These are phyloP conservation scores for Odocoileus virginianus DNA, from an alignment of 2,113 vertebrate species.

Conservation along the genomic window DNA sequence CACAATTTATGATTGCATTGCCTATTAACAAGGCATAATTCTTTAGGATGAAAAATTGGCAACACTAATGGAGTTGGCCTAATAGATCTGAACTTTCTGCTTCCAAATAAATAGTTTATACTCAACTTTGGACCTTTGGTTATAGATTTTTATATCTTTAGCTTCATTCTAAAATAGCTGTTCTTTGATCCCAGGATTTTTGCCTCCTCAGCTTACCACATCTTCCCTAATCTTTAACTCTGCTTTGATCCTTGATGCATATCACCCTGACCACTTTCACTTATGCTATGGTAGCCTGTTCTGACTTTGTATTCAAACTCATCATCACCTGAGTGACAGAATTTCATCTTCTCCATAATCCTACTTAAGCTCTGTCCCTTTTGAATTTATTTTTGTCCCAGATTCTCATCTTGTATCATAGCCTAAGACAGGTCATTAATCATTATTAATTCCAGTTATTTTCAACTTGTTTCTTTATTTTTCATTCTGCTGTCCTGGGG, in stretches of 20 bases:
- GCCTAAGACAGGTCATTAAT: neutral
- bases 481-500: neutral
- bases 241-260: neutral
- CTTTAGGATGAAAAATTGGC: neutral
- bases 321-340: neutral
- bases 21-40: neutral
- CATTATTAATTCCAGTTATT: neutral
- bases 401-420: neutral
- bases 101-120: neutral
- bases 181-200: neutral
- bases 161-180: neutral
- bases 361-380: neutral
- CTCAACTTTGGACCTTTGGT: neutral
- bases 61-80: neutral
- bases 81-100: neutral
- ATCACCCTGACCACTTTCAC: neutral
- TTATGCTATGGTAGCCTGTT: neutral
- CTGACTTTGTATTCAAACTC: neutral
- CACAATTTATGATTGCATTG: neutral
- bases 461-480: neutral
- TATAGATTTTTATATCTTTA: neutral
- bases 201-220: neutral
- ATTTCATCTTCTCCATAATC: neutral
- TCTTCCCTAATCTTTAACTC: neutral
- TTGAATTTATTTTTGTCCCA: neutral